These are phyloP conservation scores for Flexamia atlantica DNA, from an alignment of 2,888 invertebrate species.

Conservation along the genomic window DNA sequence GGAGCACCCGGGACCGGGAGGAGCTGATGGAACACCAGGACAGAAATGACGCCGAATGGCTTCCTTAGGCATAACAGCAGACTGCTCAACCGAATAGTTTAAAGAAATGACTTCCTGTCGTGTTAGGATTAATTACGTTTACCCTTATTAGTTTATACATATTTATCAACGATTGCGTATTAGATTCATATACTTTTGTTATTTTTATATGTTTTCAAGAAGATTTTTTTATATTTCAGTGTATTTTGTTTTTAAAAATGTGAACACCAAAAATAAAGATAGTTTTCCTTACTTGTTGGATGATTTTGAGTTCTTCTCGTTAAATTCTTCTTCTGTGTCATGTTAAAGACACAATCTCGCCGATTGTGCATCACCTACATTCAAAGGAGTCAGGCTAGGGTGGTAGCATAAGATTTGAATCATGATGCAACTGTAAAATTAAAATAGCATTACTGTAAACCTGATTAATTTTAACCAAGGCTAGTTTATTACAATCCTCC, in stretches of 20 bases:
- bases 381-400: too few species aligned
- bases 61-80: constrained; percentile 73
- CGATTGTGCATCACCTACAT: too few species aligned
- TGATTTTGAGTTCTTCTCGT: too few species aligned
- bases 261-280: too few species aligned
- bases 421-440: too few species aligned
- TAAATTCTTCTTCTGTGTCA: too few species aligned
- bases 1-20: constrained; percentile 58
- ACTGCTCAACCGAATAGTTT: constrained; percentile 4
- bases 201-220: background rate
- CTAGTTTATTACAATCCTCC: too few species aligned
- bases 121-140: background rate
- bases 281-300: too few species aligned
- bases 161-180: background rate
- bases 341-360: too few species aligned
- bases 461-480: too few species aligned
- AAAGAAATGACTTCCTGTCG: background rate
- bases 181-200: background rate
- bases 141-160: background rate
- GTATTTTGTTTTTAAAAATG: background rate
- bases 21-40: constrained; percentile 72
- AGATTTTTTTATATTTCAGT: background rate
- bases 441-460: too few species aligned
- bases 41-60: constrained; percentile 78
- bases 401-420: too few species aligned